phyloP scores from a whole-genome alignment of 2,888 invertebrate genomes.

The Myopa tessellatipennis region DNA sequence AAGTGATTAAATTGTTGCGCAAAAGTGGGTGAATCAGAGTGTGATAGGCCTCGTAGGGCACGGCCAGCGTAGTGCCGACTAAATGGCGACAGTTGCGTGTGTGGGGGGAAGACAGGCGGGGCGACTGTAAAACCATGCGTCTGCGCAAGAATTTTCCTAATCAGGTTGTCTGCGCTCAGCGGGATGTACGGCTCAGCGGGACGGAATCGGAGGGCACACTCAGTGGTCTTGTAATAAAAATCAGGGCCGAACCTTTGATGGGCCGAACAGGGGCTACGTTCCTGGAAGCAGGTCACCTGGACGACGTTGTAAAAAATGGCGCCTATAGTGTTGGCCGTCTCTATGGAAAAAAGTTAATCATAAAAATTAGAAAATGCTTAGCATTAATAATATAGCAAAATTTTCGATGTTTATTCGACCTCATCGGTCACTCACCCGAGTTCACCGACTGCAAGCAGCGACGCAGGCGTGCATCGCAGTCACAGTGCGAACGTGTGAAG shows the following conservation, averaged over 20 bases:
- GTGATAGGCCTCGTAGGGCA: no score
- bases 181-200: constrained; percentile 64
- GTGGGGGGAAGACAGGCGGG: constrained; percentile 18
- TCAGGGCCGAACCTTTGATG: constrained; percentile 72
- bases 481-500: constrained; percentile 79
- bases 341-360: constrained; percentile 52
- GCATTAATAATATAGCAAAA: background rate
- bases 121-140: constrained; percentile 47
- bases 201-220: constrained; percentile 60
- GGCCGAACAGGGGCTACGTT: constrained; percentile 74
- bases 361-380: background rate
- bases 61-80: constrained; percentile 22
- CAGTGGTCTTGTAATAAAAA: constrained; percentile 54
- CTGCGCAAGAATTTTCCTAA: constrained; percentile 58
- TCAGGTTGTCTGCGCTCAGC: constrained; percentile 59
- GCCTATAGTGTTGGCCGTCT: constrained; percentile 79
- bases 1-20: constrained; percentile 51
- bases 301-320: constrained; percentile 81
- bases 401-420: background rate
- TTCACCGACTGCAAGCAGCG: constrained; percentile 76
- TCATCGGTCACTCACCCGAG: constrained; percentile 63
- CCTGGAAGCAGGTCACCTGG: constrained; percentile 79
- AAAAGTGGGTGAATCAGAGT: constrained; percentile 38
- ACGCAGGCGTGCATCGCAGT: constrained; percentile 79
- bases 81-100: constrained; percentile 4